phyloP scores from a whole-genome alignment of 2,888 invertebrate genomes.

The Heliconius ismenius region DNA sequence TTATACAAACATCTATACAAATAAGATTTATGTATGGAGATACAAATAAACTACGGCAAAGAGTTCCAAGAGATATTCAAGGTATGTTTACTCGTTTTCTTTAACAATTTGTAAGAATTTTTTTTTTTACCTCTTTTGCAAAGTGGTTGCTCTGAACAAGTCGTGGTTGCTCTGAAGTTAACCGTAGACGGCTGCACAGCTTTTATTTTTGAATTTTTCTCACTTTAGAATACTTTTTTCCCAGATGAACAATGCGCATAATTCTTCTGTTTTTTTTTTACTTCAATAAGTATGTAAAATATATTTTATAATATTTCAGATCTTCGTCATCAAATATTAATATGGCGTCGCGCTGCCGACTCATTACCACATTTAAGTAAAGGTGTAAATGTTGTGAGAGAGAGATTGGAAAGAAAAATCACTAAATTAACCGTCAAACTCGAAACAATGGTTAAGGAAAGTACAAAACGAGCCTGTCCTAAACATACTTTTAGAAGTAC shows the following conservation, averaged over 20 bases:
- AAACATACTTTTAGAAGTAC: slow-evolving; percentile 82
- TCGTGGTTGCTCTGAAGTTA: too few species aligned
- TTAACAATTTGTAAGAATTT: neutral
- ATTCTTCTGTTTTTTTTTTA: neutral
- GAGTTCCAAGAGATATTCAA: slow-evolving; percentile 87
- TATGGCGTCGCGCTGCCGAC: slow-evolving; percentile 89
- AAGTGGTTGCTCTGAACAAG: too few species aligned
- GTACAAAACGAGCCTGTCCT: slow-evolving; percentile 54
- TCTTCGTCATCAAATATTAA: slow-evolving; percentile 88
- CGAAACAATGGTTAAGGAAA: slow-evolving; percentile 79
- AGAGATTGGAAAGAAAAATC: slow-evolving; percentile 86
- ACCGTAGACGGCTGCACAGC: too few species aligned
- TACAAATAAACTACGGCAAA: slow-evolving; percentile 84
- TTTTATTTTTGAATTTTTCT: too few species aligned
- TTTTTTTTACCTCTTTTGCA: too few species aligned
- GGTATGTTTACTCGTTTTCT: slow-evolving; percentile 52
- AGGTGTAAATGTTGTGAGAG: slow-evolving; percentile 88
- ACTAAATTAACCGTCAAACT: slow-evolving; percentile 83
- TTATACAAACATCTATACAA: slow-evolving; percentile 86
- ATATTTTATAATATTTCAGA: slow-evolving; percentile 70
- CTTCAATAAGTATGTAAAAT: neutral
- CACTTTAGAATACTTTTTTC: too few species aligned
- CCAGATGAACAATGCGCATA: too few species aligned
- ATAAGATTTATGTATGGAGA: slow-evolving; percentile 87
- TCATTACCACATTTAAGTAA: slow-evolving; percentile 89